Percentiles rank a stretch among this genome's conserved stretches.
These are phyloP conservation scores for Paedocypris sp. DNA, from an alignment of 2,113 vertebrate species.

Conservation along the genomic window DNA sequence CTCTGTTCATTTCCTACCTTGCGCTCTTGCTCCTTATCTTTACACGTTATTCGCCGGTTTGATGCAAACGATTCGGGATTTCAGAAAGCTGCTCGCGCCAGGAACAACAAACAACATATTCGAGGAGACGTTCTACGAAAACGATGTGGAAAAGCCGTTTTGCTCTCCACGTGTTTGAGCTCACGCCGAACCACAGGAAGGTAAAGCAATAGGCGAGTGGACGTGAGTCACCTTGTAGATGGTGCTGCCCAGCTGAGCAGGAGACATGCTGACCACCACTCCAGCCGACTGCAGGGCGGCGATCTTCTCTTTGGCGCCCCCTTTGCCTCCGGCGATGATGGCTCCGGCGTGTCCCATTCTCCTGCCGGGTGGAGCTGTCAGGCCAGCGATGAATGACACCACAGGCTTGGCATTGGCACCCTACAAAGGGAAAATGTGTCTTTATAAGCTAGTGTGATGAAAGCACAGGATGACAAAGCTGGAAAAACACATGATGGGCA, in stretches of 20 bases:
- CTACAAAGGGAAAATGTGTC: slow-evolving; percentile 46
- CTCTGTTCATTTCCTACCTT: slow-evolving; percentile 39
- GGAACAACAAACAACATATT: no score
- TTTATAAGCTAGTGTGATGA: background rate
- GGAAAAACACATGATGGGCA: no score
- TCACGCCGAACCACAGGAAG: no score
- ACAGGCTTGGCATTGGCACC: slow-evolving; percentile 85
- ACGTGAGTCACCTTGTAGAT: slow-evolving; percentile 82
- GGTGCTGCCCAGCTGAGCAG: slow-evolving; percentile 90
- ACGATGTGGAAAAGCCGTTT: no score
- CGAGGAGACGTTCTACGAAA: no score
- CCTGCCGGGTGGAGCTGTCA: slow-evolving; percentile 89
- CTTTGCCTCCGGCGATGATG: slow-evolving; percentile 95
- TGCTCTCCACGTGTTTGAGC: background rate
- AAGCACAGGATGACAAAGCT: background rate
- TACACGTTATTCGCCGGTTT: background rate
- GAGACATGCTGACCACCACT: slow-evolving; percentile 93
- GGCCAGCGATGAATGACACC: slow-evolving; percentile 94
- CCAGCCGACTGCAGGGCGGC: slow-evolving; percentile 86
- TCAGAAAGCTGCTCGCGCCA: background rate
- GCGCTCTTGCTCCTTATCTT: slow-evolving; percentile 24
- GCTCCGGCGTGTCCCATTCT: slow-evolving; percentile 95
- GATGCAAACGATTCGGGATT: background rate
- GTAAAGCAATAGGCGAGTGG: no score
- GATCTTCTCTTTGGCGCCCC: slow-evolving; percentile 97